A percentile compares a stretch with the other conserved stretches of the same genome.
Conservation (phyloP, 2,888 invertebrate species). For the Phalera bucephala region DNA sequence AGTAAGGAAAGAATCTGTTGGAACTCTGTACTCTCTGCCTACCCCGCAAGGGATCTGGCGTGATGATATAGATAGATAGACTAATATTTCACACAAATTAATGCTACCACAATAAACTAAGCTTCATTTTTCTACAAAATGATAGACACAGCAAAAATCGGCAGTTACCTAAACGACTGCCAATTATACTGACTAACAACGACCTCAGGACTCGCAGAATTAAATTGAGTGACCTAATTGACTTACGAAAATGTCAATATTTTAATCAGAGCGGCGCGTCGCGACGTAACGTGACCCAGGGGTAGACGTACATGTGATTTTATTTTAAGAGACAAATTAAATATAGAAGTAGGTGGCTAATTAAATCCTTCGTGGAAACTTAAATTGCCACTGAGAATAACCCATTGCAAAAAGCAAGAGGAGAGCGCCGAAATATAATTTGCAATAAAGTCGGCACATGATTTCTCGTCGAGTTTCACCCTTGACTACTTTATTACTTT, state of each 20-base stretch:
- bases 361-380: constrained; percentile 12
- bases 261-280: constrained; percentile 9
- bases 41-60: too few relatives aligned
- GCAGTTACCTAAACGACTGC: neutral
- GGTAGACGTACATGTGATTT: constrained; percentile 7
- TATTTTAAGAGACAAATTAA: constrained; percentile 16
- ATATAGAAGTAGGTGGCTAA: constrained; percentile 9
- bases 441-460: constrained; percentile 59
- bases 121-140: neutral
- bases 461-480: constrained; percentile 52
- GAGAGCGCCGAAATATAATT: constrained; percentile 56
- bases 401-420: constrained; percentile 32
- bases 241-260: constrained; percentile 9
- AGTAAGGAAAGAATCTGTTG: too few relatives aligned
- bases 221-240: constrained; percentile 15
- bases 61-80: too few relatives aligned
- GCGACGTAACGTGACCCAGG: constrained; percentile 2
- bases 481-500: constrained; percentile 66
- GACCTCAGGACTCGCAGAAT: constrained; percentile 4
- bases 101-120: neutral
- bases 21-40: too few relatives aligned
- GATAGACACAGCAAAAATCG: neutral
- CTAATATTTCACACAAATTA: too few relatives aligned
- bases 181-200: constrained; percentile 10
- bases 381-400: constrained; percentile 30